phyloP scores from a whole-genome alignment of 2,888 invertebrate species.

The Tenthredo distinguenda region DNA sequence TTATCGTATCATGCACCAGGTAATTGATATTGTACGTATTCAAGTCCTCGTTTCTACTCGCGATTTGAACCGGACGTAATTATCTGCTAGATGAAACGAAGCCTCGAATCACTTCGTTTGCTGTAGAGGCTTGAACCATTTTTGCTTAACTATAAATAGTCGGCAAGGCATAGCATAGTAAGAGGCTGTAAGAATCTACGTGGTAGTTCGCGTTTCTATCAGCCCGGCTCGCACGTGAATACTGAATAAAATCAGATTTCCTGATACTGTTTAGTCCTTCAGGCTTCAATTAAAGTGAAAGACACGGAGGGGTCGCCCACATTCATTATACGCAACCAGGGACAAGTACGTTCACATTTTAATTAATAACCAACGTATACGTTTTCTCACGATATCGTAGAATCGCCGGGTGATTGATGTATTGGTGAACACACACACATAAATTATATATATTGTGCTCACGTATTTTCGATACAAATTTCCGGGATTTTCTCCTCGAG shows the following conservation, averaged over 20 bases:
- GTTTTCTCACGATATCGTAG: neutral
- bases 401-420: neutral
- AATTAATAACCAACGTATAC: neutral
- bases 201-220: neutral
- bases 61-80: constrained; percentile 22
- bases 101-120: constrained; percentile 19
- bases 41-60: neutral
- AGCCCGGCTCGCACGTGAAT: constrained; percentile 31
- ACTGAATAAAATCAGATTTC: neutral
- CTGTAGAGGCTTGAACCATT: constrained; percentile 26
- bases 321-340: neutral
- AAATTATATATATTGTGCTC: neutral
- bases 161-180: constrained; percentile 20
- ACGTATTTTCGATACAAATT: neutral
- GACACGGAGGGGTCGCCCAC: neutral
- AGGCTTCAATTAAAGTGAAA: neutral
- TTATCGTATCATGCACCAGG: neutral
- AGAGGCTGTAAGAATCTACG: constrained; percentile 8
- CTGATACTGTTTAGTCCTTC: neutral
- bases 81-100: constrained; percentile 23
- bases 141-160: constrained; percentile 46
- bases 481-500: neutral
- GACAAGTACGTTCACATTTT: constrained; percentile 10
- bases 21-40: neutral
- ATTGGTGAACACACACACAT: neutral